Percentiles rank a stretch among this genome's conserved stretches.
Conservation (phyloP, 2,113 vertebrate genomes). For the Orientallactaga bullata region DNA sequence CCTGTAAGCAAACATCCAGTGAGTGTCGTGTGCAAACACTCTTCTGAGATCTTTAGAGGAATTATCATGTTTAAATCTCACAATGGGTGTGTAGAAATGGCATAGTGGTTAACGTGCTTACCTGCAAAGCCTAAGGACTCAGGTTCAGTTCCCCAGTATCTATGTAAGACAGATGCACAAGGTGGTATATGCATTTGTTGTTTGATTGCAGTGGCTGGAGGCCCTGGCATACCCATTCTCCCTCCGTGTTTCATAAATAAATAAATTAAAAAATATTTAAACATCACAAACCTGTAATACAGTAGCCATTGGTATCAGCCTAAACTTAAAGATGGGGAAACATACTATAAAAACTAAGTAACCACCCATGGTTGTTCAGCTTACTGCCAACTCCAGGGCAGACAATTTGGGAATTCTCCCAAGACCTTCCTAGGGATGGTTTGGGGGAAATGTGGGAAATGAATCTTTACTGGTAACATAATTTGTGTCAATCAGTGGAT, state of each 20-base stretch:
- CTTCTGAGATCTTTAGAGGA: neutral
- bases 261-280: neutral
- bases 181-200: too few relatives aligned
- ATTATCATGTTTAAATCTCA: conserved; percentile 13
- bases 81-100: too few relatives aligned
- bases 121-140: too few relatives aligned
- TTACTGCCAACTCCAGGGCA: neutral
- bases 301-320: neutral
- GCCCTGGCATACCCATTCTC: too few relatives aligned
- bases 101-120: too few relatives aligned
- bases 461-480: neutral
- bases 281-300: neutral
- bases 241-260: too few relatives aligned
- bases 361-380: neutral
- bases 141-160: too few relatives aligned
- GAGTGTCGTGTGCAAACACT: neutral
- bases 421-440: conserved; percentile 4
- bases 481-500: neutral
- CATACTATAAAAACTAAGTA: neutral
- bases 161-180: too few relatives aligned
- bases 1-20: conserved; percentile 33
- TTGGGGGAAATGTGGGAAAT: neutral
- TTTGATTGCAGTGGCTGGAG: too few relatives aligned
- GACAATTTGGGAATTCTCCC: neutral
- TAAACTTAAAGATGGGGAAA: conserved; percentile 16